These are phyloP conservation scores for Oegoconia quadripuncta DNA, from an alignment of 2,888 invertebrate genomes.

Conservation along the genomic window DNA sequence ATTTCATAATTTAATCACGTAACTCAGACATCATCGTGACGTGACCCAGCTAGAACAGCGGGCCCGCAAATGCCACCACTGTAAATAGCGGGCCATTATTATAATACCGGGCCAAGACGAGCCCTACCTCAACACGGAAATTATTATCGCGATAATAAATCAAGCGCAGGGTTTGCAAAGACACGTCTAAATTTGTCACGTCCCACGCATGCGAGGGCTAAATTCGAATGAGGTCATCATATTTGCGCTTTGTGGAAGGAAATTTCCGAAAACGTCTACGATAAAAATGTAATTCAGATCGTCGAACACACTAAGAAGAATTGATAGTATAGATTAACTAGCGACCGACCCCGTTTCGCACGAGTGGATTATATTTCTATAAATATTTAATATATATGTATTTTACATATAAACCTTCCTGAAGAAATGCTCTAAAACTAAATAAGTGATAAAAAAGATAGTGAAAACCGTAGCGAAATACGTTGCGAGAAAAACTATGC, in stretches of 20 bases:
- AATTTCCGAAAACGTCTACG: slow-evolving; percentile 2
- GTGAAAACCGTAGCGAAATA: no score
- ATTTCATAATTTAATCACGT: slow-evolving; percentile 24
- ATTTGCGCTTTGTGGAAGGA: slow-evolving; percentile 7
- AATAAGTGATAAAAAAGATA: no score
- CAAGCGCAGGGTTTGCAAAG: slow-evolving; percentile 43
- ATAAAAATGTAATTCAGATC: background rate
- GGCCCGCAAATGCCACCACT: slow-evolving; percentile 40
- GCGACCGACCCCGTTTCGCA: no score
- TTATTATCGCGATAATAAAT: slow-evolving; percentile 63
- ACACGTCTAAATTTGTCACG: slow-evolving; percentile 44
- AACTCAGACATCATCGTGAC: slow-evolving; percentile 31
- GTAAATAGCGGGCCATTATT: slow-evolving; percentile 44
- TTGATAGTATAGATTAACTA: no score
- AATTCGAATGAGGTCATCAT: slow-evolving; percentile 5
- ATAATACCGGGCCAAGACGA: slow-evolving; percentile 41
- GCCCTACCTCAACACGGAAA: slow-evolving; percentile 66
- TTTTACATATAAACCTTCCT: no score
- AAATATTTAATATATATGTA: no score
- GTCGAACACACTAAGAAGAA: background rate
- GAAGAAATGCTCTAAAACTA: no score
- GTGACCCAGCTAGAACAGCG: slow-evolving; percentile 33
- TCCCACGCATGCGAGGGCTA: slow-evolving; percentile 17
- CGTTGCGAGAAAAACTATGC: no score
- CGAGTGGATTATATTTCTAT: no score